Evolutionary conservation across 2,797 vertebrate genomes (phyloP).

Genomic region (Cyclopterus lumpus): DNA sequence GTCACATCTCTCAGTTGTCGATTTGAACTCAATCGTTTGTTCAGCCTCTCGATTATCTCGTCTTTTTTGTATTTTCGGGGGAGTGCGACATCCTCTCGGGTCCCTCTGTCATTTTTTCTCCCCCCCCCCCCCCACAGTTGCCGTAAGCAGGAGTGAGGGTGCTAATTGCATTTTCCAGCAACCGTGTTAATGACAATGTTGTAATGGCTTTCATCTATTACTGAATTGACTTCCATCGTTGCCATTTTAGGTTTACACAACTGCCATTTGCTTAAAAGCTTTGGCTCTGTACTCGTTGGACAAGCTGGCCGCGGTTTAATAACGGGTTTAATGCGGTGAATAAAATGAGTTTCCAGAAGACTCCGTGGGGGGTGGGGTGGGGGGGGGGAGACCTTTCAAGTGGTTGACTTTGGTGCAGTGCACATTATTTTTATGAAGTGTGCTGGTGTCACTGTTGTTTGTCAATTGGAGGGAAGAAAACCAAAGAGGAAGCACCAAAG

Average conservation of each 20-base stretch:
- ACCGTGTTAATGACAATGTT: conserved; percentile 78
- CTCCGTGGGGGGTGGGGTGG: conserved; percentile 45
- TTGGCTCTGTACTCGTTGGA: conserved; percentile 67
- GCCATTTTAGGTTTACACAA: conserved; percentile 74
- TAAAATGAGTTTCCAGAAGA: conserved; percentile 62
- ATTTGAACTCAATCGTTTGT: conserved; percentile 5
- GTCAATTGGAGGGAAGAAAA: conserved; percentile 23
- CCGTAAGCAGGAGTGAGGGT: conserved; percentile 70
- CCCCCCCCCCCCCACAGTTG: conserved; percentile 57
- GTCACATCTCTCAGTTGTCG: neutral
- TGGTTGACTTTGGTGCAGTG: conserved; percentile 48
- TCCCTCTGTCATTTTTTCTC: conserved; percentile 33
- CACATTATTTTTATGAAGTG: conserved; percentile 60
- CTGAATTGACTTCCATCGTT: conserved; percentile 75
- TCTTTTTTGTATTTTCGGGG: conserved; percentile 28
- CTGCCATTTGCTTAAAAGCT: conserved; percentile 79
- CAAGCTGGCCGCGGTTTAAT: conserved; percentile 67
- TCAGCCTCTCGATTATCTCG: conserved; percentile 21
- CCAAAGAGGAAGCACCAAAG: conserved; percentile 2
- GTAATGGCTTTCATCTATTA: conserved; percentile 77
- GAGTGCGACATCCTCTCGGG: conserved; percentile 11
- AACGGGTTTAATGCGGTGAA: conserved; percentile 69
- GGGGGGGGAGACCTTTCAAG: conserved; percentile 54
- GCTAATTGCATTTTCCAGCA: conserved; percentile 83
- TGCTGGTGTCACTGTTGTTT: conserved; percentile 56